Conservation (phyloP, 2,113 vertebrate genomes). For the Apodemus sylvaticus region DNA sequence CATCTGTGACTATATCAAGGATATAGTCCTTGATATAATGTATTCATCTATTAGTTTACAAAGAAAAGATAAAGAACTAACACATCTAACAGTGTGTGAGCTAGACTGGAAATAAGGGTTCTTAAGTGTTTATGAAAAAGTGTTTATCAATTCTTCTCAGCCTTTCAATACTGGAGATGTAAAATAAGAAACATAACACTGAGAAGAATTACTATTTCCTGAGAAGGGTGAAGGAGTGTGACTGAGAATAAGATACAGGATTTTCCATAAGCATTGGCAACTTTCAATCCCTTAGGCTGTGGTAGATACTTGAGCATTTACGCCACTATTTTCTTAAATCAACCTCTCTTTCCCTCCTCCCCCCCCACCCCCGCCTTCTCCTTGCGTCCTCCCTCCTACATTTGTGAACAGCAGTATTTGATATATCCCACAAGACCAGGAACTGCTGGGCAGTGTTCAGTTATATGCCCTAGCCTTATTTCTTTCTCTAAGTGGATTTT, state of each 20-base stretch:
- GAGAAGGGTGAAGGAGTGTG: not conserved
- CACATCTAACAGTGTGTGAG: not conserved
- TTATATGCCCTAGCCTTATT: not conserved
- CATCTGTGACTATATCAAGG: not conserved
- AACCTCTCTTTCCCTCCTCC: not conserved
- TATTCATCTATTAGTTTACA: not conserved
- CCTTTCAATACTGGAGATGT: not conserved
- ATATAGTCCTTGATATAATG: not conserved
- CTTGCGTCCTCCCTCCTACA: not conserved
- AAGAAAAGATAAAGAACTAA: slow-evolving; percentile 20
- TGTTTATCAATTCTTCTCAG: slow-evolving; percentile 7
- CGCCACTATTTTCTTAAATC: not conserved
- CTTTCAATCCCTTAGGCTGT: not conserved
- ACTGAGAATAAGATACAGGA: not conserved
- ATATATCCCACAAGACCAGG: not conserved
- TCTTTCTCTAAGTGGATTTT: not conserved
- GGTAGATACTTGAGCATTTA: not conserved
- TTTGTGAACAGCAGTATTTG: not conserved
- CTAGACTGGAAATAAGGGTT: not conserved
- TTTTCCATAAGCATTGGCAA: not conserved
- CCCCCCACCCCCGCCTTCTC: too few relatives aligned
- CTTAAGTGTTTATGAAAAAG: not conserved
- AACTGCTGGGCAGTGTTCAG: not conserved
- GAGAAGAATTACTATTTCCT: not conserved
- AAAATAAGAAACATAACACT: slow-evolving; percentile 12